Conservation (phyloP, 2,888 invertebrate species). For the Caenorhabditis angaria region DNA sequence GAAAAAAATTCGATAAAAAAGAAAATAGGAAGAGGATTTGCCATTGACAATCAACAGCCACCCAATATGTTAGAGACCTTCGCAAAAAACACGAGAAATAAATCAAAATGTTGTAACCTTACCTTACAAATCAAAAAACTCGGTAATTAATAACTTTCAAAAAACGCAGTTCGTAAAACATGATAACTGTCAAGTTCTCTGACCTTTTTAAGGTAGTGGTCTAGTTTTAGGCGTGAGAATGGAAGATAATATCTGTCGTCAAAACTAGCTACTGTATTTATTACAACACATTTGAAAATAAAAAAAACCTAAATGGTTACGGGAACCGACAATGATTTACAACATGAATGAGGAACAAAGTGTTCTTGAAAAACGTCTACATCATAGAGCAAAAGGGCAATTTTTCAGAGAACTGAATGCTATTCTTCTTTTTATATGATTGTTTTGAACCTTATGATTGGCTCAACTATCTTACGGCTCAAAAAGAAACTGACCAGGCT, state of each 20-base stretch:
- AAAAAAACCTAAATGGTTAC: too few species aligned
- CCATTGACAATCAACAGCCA: too few species aligned
- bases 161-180: background rate
- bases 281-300: background rate
- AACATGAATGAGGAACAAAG: too few species aligned
- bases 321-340: too few species aligned
- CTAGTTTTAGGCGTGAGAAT: background rate
- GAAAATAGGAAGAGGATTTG: too few species aligned
- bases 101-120: conserved; percentile 2
- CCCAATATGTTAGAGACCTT: too few species aligned
- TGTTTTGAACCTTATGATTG: background rate
- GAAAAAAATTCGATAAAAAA: too few species aligned
- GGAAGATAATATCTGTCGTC: background rate
- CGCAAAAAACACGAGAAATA: background rate
- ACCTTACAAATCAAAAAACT: background rate
- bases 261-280: background rate
- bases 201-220: background rate
- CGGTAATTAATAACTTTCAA: conserved; percentile 2
- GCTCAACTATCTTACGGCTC: conserved; percentile 1
- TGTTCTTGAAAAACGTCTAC: too few species aligned
- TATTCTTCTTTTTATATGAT: background rate
- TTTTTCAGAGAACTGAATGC: too few species aligned
- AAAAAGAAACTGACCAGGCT: background rate
- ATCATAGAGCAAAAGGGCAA: too few species aligned
- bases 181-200: background rate